Evolutionary conservation across 2,113 vertebrate genomes (phyloP).

Genomic region (Bufo bufo): DNA sequence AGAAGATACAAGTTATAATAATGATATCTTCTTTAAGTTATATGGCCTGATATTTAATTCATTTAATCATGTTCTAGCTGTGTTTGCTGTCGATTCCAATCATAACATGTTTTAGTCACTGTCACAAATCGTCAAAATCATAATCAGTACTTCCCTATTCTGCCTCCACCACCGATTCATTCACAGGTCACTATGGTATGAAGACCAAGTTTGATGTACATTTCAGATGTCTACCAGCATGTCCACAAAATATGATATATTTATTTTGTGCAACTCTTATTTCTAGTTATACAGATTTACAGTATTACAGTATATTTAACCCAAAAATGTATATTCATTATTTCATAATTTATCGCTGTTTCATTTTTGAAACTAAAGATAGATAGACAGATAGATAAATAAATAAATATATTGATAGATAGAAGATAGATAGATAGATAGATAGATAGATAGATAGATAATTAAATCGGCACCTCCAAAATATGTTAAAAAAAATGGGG

Average conservation of each 20-base stretch:
- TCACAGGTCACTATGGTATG: slow-evolving; percentile 2
- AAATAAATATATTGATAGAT: too few relatives aligned
- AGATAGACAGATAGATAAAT: too few relatives aligned
- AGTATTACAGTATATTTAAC: background rate
- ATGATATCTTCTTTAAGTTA: slow-evolving; percentile 37
- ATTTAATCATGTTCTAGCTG: slow-evolving; percentile 45
- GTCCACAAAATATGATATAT: slow-evolving; percentile 3
- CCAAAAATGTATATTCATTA: too few relatives aligned
- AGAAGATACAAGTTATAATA: slow-evolving; percentile 3
- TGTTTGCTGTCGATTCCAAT: slow-evolving; percentile 27
- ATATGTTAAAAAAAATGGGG: too few relatives aligned
- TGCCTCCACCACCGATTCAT: slow-evolving; percentile 6
- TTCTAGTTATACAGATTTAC: too few relatives aligned
- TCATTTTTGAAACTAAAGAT: too few relatives aligned
- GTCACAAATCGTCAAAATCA: slow-evolving; percentile 23
- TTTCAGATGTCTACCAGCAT: slow-evolving; percentile 11
- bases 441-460: too few relatives aligned
- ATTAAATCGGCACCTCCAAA: too few relatives aligned
- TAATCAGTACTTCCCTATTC: background rate
- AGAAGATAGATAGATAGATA: too few relatives aligned
- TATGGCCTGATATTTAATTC: slow-evolving; percentile 2
- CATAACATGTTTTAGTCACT: slow-evolving; percentile 33
- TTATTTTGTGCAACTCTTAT: background rate
- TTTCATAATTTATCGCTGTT: too few relatives aligned
- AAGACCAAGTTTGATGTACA: slow-evolving; percentile 10